Percentiles rank a stretch among this genome's conserved stretches.
Conservation (phyloP, 2,888 invertebrate species). For the Lasioglossum morio region DNA sequence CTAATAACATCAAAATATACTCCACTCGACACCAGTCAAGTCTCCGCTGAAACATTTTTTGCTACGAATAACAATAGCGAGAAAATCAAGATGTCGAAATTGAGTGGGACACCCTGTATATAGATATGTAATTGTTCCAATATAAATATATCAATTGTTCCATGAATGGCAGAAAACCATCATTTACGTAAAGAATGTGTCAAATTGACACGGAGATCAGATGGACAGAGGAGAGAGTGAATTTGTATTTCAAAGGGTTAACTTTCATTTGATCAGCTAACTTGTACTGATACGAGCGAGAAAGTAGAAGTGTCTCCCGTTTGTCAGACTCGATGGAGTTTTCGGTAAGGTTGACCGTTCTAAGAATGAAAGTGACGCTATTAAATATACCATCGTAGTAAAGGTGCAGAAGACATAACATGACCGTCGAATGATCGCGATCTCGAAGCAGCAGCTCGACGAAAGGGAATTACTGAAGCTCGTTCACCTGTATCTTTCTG, state of each 20-base stretch:
- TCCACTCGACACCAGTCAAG: no score
- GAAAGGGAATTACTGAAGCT: constrained; percentile 50
- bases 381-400: constrained; percentile 13
- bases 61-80: no score
- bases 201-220: background rate
- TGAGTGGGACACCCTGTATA: no score
- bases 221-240: background rate
- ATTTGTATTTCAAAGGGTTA: background rate
- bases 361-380: background rate
- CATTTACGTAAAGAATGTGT: no score
- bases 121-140: no score
- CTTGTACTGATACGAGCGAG: background rate
- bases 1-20: no score
- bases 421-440: constrained; percentile 28
- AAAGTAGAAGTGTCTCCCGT: background rate
- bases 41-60: no score
- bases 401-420: constrained; percentile 11
- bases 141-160: no score
- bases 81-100: no score
- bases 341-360: background rate
- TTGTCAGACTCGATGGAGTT: background rate
- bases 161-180: no score
- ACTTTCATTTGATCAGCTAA: background rate
- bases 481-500: constrained; percentile 51
- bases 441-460: constrained; percentile 20